These are phyloP conservation scores for Papilio protenor DNA, from an alignment of 2,888 invertebrate genomes.

Conservation along the genomic window DNA sequence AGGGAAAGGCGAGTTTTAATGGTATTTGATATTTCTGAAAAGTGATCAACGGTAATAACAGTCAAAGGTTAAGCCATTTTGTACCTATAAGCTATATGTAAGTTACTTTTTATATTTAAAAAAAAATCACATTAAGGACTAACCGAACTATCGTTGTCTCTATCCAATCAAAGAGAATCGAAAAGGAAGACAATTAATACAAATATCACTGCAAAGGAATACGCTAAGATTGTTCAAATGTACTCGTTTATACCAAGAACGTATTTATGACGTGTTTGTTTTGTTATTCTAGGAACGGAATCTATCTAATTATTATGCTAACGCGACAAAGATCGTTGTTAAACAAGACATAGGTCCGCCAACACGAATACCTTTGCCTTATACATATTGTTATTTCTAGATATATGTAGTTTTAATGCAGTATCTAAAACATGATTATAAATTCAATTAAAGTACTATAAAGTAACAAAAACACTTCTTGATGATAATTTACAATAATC, in stretches of 20 bases:
- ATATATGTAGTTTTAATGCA: slow-evolving; percentile 4
- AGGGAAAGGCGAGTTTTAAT: background rate
- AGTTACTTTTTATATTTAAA: no score
- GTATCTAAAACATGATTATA: background rate
- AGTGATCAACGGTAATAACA: no score
- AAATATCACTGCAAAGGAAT: background rate
- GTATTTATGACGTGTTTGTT: slow-evolving; percentile 24
- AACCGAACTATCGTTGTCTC: no score
- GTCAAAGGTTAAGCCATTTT: no score
- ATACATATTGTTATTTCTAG: slow-evolving; percentile 30
- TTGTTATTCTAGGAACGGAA: slow-evolving; percentile 35
- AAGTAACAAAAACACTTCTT: background rate
- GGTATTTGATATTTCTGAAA: background rate
- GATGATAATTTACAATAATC: no score
- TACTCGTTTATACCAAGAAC: background rate
- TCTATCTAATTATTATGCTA: slow-evolving; percentile 41
- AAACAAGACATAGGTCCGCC: slow-evolving; percentile 41
- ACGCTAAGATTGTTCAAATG: background rate
- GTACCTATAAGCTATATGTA: no score
- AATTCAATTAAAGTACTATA: background rate
- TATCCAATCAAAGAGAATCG: no score
- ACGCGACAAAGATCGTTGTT: slow-evolving; percentile 38
- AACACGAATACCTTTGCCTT: slow-evolving; percentile 41
- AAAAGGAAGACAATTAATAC: background rate
- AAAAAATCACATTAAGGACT: no score